These are phyloP conservation scores for Pygoscelis antarcticus DNA, from an alignment of 2,113 vertebrate genomes.

Conservation along the genomic window DNA sequence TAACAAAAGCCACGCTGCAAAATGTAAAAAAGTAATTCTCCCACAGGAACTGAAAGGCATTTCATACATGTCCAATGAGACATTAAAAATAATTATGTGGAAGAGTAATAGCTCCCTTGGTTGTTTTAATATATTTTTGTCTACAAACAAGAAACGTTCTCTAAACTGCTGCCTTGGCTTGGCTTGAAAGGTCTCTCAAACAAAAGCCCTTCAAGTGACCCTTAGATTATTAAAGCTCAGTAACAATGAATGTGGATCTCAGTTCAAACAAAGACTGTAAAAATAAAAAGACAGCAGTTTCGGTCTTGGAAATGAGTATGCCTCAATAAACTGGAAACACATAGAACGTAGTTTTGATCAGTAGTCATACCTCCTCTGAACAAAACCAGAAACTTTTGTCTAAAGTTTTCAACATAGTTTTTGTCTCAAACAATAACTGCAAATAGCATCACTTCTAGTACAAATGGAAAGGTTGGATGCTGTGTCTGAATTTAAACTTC, in stretches of 20 bases:
- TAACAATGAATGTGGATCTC: slow-evolving; percentile 69
- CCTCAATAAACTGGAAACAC: slow-evolving; percentile 4
- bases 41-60: slow-evolving; percentile 80
- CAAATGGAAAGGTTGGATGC: background rate
- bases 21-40: slow-evolving; percentile 72
- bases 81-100: slow-evolving; percentile 83
- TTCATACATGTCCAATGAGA: slow-evolving; percentile 80
- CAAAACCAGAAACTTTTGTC: background rate
- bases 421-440: background rate
- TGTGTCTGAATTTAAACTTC: background rate
- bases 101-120: slow-evolving; percentile 84
- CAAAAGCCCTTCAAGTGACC: slow-evolving; percentile 77
- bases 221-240: slow-evolving; percentile 77
- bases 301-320: background rate
- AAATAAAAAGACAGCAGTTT: slow-evolving; percentile 64
- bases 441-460: background rate
- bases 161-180: slow-evolving; percentile 82
- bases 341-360: background rate
- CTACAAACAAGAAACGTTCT: slow-evolving; percentile 84
- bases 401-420: background rate
- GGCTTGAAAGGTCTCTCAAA: slow-evolving; percentile 83
- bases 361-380: background rate
- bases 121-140: slow-evolving; percentile 86
- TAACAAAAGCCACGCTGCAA: slow-evolving; percentile 64
- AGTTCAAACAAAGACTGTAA: slow-evolving; percentile 49